Evolutionary conservation across 2,113 vertebrate species (phyloP).

Genomic region (Setophaga coronata): DNA sequence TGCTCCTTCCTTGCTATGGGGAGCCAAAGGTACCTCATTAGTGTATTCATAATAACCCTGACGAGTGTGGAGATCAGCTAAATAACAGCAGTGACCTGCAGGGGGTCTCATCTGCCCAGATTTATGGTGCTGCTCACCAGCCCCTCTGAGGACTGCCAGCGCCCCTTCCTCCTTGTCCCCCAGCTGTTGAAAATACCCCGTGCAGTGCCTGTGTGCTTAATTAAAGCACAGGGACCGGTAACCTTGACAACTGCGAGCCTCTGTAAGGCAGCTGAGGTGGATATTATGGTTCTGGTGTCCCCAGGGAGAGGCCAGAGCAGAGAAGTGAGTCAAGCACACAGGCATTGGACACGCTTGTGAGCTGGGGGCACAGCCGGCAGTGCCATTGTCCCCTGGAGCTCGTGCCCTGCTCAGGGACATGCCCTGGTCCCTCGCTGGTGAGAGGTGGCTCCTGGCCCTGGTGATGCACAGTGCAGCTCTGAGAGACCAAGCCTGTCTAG

Average conservation of each 20-base stretch:
- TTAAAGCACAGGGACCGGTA: slow-evolving; percentile 27
- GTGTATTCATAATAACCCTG: background rate
- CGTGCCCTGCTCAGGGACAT: background rate
- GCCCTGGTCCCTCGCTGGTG: background rate
- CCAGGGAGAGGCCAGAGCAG: background rate
- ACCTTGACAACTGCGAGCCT: slow-evolving; percentile 25
- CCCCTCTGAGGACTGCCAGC: background rate
- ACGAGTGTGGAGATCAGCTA: background rate
- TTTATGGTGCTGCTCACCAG: background rate
- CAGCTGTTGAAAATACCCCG: background rate
- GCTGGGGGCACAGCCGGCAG: background rate
- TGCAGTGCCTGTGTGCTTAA: background rate
- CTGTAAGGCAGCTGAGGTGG: background rate
- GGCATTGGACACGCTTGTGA: fast-evolving
- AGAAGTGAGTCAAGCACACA: background rate
- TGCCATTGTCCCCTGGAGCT: fast-evolving
- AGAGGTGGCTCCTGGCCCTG: fast-evolving
- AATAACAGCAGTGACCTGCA: slow-evolving; percentile 33
- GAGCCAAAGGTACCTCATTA: background rate
- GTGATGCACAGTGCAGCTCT: background rate
- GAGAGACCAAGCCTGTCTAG: background rate
- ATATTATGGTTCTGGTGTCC: background rate
- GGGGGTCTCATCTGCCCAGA: slow-evolving; percentile 13
- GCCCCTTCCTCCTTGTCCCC: background rate
- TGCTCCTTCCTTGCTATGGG: background rate